Percentiles rank a stretch among this genome's conserved stretches.
Evolutionary conservation across 2,797 vertebrate genomes (phyloP).

Genomic region (Hydrolagus colliei): DNA sequence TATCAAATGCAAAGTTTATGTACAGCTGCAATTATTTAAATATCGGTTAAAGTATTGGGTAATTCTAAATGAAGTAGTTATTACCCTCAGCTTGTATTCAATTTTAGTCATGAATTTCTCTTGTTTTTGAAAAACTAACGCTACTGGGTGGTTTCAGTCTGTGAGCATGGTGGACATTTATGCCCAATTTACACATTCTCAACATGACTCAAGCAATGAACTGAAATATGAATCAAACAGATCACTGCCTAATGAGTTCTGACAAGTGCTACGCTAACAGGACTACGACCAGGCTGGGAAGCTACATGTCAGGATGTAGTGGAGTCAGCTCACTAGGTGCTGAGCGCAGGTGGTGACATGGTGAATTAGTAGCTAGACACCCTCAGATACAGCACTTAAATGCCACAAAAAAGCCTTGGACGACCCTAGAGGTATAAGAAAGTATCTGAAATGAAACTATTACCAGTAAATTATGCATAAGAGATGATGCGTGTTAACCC

Average conservation of each 20-base stretch:
- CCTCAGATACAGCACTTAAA: slow-evolving; percentile 65
- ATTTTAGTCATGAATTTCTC: slow-evolving; percentile 51
- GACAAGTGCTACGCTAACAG: slow-evolving; percentile 70
- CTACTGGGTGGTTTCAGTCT: slow-evolving; percentile 61
- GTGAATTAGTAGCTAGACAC: slow-evolving; percentile 46
- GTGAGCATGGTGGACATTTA: slow-evolving; percentile 71
- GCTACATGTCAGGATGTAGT: slow-evolving; percentile 55
- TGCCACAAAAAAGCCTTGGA: slow-evolving; percentile 44
- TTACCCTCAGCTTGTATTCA: slow-evolving; percentile 37
- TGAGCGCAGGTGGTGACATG: slow-evolving; percentile 42
- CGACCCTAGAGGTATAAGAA: not conserved
- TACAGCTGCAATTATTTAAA: not conserved
- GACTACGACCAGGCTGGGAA: slow-evolving; percentile 54
- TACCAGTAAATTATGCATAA: slow-evolving; percentile 19
- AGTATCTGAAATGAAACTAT: slow-evolving; percentile 18
- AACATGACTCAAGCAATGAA: slow-evolving; percentile 76
- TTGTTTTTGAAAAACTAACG: slow-evolving; percentile 60
- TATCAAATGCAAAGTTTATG: not conserved
- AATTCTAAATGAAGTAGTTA: not conserved
- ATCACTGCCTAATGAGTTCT: slow-evolving; percentile 75
- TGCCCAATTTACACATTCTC: slow-evolving; percentile 65
- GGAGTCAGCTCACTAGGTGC: slow-evolving; percentile 43
- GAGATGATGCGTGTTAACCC: not conserved
- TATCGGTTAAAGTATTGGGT: not conserved
- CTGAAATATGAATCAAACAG: slow-evolving; percentile 82